phyloP scores from a whole-genome alignment of 2,113 vertebrate species.

The Lathamus discolor region DNA sequence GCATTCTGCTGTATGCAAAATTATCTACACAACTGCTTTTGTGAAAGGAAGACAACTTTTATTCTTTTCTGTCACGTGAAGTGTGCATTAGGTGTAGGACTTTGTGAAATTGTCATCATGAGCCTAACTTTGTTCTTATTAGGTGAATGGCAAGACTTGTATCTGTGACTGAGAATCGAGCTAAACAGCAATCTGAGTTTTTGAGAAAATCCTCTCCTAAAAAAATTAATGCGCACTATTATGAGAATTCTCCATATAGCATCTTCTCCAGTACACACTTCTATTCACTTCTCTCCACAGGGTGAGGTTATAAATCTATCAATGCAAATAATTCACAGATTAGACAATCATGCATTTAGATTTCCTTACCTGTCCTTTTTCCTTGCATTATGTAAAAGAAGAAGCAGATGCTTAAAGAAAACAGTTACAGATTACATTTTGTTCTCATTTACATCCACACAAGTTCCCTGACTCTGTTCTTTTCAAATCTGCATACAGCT shows the following conservation, averaged over 20 bases:
- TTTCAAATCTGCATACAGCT: neutral
- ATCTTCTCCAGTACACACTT: neutral
- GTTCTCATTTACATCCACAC: neutral
- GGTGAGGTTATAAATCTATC: neutral
- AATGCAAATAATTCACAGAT: neutral
- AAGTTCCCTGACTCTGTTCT: neutral
- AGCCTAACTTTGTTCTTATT: neutral
- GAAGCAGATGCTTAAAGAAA: neutral
- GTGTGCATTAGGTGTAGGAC: neutral
- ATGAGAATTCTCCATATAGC: neutral
- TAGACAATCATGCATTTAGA: neutral
- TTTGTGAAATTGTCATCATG: neutral
- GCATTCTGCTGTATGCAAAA: neutral
- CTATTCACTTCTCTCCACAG: neutral
- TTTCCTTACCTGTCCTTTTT: neutral
- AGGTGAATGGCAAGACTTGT: neutral
- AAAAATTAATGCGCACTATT: neutral
- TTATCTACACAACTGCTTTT: neutral
- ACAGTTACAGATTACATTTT: neutral
- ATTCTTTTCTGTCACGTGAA: neutral
- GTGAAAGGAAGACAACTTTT: neutral
- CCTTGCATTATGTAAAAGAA: neutral
- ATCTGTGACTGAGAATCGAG: neutral
- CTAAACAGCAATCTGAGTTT: neutral
- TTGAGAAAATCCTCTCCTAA: neutral